These are phyloP conservation scores for Ectemnius continuus DNA, from an alignment of 2,888 invertebrate genomes.

Conservation along the genomic window DNA sequence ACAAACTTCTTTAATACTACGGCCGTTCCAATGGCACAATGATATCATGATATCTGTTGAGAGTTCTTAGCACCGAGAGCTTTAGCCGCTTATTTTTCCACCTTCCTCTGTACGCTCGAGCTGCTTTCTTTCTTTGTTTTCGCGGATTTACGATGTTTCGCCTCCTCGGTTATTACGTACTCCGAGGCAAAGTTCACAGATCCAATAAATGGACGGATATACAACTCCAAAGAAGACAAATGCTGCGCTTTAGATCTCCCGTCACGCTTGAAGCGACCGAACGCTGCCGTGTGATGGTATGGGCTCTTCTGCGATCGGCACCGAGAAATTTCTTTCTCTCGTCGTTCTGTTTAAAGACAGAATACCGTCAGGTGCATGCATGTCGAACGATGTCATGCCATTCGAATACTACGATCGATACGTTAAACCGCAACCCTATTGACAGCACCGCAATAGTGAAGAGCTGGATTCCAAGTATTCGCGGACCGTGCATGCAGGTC, in stretches of 20 bases:
- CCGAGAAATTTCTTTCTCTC: constrained; percentile 21
- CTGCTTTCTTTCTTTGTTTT: constrained; percentile 11
- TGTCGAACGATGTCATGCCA: neutral
- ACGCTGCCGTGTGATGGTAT: constrained; percentile 34
- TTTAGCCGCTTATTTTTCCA: constrained; percentile 3
- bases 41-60: constrained; percentile 41
- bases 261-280: constrained; percentile 53
- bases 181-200: constrained; percentile 62
- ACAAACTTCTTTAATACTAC: constrained; percentile 52
- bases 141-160: constrained; percentile 52
- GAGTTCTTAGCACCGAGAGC: constrained; percentile 37
- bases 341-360: constrained; percentile 6
- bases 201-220: constrained; percentile 57
- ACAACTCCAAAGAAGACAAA: constrained; percentile 54
- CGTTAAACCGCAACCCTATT: too few species aligned
- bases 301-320: constrained; percentile 35
- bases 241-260: constrained; percentile 59
- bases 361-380: constrained; percentile 9
- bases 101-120: neutral
- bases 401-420: too few species aligned
- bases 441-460: too few species aligned
- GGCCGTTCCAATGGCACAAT: constrained; percentile 49
- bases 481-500: too few species aligned
- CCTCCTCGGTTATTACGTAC: constrained; percentile 49
- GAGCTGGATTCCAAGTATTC: too few species aligned